phyloP scores from a whole-genome alignment of 35 echinoderm and acorn worm genomes.

The Anneissia japonica region DNA sequence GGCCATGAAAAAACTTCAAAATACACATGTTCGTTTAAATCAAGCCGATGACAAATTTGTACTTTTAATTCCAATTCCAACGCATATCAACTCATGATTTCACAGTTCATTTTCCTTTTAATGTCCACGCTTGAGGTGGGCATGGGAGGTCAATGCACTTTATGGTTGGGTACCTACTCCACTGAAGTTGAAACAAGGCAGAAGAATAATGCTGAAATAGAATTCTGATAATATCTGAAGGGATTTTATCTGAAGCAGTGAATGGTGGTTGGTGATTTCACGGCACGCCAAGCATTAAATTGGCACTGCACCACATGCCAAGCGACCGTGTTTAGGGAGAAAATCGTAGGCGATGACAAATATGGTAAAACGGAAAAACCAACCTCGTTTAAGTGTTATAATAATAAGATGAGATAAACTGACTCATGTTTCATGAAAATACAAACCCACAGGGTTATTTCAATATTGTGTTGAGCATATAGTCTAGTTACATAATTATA shows the following conservation, averaged over 20 bases:
- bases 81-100: no score
- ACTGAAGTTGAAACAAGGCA: not conserved
- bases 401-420: no score
- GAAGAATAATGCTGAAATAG: not conserved
- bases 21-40: no score
- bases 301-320: not conserved
- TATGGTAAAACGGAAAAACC: not conserved
- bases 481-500: no score
- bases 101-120: no score
- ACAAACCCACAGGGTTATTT: no score
- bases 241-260: not conserved
- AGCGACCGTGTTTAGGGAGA: not conserved
- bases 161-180: not conserved
- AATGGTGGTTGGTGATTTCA: not conserved
- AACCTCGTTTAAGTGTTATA: no score
- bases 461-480: no score
- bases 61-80: no score
- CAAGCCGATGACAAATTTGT: no score
- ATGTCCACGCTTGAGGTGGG: not conserved
- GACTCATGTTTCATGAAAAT: no score
- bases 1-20: no score
- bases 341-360: not conserved
- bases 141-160: not conserved
- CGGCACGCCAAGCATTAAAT: not conserved
- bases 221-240: not conserved